Conservation (phyloP, 1,140 invertebrate genomes). For the Bursaphelenchus mucronatus region DNA sequence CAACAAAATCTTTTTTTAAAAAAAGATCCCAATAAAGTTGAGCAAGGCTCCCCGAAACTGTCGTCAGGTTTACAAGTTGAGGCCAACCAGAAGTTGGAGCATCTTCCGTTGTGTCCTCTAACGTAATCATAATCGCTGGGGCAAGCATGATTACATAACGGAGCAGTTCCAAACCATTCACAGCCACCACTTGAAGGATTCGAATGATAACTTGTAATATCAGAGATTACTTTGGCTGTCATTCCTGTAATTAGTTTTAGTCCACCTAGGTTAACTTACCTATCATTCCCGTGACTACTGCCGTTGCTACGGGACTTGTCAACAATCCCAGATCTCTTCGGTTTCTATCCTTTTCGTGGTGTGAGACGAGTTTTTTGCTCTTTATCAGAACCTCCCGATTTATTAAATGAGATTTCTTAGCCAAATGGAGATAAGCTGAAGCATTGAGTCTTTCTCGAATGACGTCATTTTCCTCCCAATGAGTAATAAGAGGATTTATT, state of each 20-base stretch:
- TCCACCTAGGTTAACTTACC: conserved; percentile 25
- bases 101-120: conserved; percentile 45
- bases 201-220: conserved; percentile 44
- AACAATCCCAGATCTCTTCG: conserved; percentile 38
- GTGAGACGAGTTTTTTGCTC: too few species aligned
- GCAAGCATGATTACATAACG: conserved; percentile 48
- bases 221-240: conserved; percentile 47
- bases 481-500: too few species aligned
- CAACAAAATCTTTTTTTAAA: conserved; percentile 53
- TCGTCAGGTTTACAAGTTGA: conserved; percentile 41
- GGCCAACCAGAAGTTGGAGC: conserved; percentile 46
- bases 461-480: too few species aligned
- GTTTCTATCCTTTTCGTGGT: conserved; percentile 2
- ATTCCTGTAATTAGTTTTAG: conserved; percentile 37
- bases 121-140: conserved; percentile 52
- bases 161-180: conserved; percentile 52
- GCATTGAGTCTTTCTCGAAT: too few species aligned
- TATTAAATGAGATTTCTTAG: too few species aligned
- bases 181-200: conserved; percentile 41
- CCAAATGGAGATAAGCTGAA: too few species aligned
- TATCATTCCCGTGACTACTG: conserved; percentile 51
- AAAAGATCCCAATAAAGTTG: conserved; percentile 40
- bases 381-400: too few species aligned
- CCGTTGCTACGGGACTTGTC: conserved; percentile 44
- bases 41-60: conserved; percentile 50